These are phyloP conservation scores for Moxostoma hubbsi DNA, from an alignment of 2,797 vertebrate species.

Conservation along the genomic window DNA sequence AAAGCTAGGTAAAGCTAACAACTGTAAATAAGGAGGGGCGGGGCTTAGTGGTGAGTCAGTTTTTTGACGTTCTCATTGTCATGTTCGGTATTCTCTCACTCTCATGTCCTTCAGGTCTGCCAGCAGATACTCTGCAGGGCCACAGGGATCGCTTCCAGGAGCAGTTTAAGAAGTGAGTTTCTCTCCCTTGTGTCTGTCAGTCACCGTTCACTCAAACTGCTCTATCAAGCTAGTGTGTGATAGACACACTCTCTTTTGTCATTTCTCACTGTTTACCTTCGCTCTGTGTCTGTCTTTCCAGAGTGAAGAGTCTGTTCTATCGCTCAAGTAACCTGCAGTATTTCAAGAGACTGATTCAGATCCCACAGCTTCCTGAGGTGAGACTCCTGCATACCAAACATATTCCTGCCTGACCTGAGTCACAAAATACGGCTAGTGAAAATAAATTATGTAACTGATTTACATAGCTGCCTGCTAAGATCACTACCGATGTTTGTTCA, in stretches of 20 bases:
- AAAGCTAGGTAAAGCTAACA: background rate
- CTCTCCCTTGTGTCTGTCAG: background rate
- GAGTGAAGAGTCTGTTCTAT: conserved; percentile 95
- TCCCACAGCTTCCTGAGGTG: conserved; percentile 97
- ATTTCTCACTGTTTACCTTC: background rate
- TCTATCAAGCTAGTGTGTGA: background rate
- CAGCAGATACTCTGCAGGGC: conserved; percentile 94
- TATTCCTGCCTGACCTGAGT: conserved; percentile 24
- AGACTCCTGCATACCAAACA: conserved; percentile 59
- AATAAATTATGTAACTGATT: conserved; percentile 30
- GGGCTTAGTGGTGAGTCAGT: background rate
- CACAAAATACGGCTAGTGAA: conserved; percentile 21
- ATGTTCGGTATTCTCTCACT: accelerated
- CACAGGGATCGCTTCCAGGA: conserved; percentile 98
- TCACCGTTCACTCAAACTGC: background rate
- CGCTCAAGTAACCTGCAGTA: conserved; percentile 99
- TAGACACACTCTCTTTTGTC: conserved; percentile 8
- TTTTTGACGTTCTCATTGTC: background rate
- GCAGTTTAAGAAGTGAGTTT: conserved; percentile 94
- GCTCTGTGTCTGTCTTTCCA: conserved; percentile 58
- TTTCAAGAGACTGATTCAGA: conserved; percentile 97
- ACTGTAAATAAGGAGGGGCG: background rate
- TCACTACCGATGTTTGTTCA: background rate
- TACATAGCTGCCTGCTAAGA: conserved; percentile 9
- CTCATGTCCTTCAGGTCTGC: conserved; percentile 83